A percentile compares a stretch with the other conserved stretches of the same genome.
Evolutionary conservation across 1,140 invertebrate species (phyloP).

Genomic region (Pristionchus pacificus): DNA sequence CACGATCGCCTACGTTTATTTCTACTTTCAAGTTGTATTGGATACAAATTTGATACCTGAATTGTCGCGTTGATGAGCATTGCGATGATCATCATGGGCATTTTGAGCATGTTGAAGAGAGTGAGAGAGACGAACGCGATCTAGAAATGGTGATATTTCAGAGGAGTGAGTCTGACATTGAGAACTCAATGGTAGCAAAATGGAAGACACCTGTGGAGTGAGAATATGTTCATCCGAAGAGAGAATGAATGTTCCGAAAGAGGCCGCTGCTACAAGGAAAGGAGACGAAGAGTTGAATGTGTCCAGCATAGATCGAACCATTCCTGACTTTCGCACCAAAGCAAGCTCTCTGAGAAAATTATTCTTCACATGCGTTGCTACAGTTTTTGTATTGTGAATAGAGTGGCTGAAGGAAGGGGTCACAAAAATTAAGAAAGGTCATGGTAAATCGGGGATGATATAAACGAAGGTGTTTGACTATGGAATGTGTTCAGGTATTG

Average conservation of each 20-base stretch:
- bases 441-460: too few species aligned
- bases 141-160: too few species aligned
- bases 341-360: constrained; percentile 32
- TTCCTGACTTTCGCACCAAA: constrained; percentile 13
- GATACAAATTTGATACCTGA: constrained; percentile 18
- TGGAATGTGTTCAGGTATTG: too few species aligned
- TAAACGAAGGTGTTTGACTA: too few species aligned
- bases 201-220: constrained; percentile 58
- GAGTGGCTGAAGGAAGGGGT: too few species aligned
- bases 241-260: constrained; percentile 23
- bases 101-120: constrained; percentile 64
- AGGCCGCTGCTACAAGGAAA: constrained; percentile 19
- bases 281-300: constrained; percentile 16
- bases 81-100: constrained; percentile 44
- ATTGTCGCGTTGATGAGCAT: constrained; percentile 36
- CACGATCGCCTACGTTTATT: constrained; percentile 14
- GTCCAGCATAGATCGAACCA: constrained; percentile 19
- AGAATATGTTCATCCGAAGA: constrained; percentile 49
- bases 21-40: constrained; percentile 4
- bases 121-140: constrained; percentile 67
- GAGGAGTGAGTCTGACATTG: not conserved
- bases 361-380: too few species aligned
- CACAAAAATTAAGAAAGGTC: too few species aligned
- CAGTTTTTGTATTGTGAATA: too few species aligned
- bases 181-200: too few species aligned